Base-by-base conservation (phyloP, 2,888 invertebrate genomes). In the Drosophila siamana region DNA sequence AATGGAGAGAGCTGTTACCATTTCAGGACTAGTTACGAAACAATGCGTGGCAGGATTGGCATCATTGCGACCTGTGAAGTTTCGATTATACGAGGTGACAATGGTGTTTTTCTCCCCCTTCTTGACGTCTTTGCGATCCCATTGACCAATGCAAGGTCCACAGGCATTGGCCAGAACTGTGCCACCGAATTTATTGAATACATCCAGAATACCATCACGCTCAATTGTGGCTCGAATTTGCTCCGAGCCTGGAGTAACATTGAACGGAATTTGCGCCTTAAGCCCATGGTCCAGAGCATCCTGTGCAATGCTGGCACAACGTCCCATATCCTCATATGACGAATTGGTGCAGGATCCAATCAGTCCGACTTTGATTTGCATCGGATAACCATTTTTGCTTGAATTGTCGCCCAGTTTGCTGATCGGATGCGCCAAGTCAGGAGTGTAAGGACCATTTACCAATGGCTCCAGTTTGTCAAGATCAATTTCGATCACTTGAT, bases 291-390 rank as follows among this genome's bases (percentile, higher is more conserved):
- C 93, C 92, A 99, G 91, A 11, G 99, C 99, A 93, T 95, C 95
- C 87, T 95, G 96, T 24, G 98, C 99, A 89, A 99, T 97, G 89
- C 96, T 98, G 68, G 98, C 99, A 86, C 99, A 98, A 47, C 99
- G 95, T 36, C 98, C 97, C 99, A 99, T 99, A 91, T 99, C 99
- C 91, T 99, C 99, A 92, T 99, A 99, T 0, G 98, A 98, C 68
- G 98, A 98, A 94, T 99, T 99, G 52, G 99, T 99, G 93, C 99
- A 99, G 62, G 99, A 99, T 7, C 99, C 99, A 93, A 99, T 99
- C 77, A 99, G 94, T 28, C 98, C 98, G 13, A 96, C 96, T 55
- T 95, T 96, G 89, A 99, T 97, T 67, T 99, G 98, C 59, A 97
- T 84, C 0, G 99, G 99, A 97, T 99, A 99, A 57, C 95, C 95